A percentile compares a stretch with the other conserved stretches of the same genome.
Conservation (phyloP, 2,113 vertebrate species). For the Pseudorhombus dupliciocellatus region DNA sequence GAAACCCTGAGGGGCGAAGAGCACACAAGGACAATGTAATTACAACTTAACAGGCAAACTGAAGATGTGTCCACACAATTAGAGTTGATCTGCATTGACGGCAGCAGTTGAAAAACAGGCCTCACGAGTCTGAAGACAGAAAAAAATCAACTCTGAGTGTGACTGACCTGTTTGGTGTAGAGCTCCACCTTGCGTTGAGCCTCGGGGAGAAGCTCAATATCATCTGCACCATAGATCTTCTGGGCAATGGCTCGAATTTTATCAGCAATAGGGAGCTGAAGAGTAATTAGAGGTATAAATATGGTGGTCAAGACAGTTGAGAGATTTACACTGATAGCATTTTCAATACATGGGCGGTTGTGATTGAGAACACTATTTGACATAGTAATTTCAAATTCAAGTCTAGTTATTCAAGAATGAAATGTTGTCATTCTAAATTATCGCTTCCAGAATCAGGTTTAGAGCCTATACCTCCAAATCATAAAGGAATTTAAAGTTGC, state of each 20-base stretch:
- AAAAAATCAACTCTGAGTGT: background rate
- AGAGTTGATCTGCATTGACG: background rate
- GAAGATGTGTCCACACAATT: background rate
- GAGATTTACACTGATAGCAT: background rate
- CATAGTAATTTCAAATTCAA: background rate
- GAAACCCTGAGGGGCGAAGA: slow-evolving; percentile 85
- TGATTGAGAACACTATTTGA: background rate
- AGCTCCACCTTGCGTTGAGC: slow-evolving; percentile 90
- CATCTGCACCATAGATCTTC: slow-evolving; percentile 94
- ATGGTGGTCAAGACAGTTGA: background rate
- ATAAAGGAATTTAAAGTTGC: slow-evolving; percentile 91
- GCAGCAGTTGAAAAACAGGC: background rate
- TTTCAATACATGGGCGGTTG: background rate
- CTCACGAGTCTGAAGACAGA: background rate
- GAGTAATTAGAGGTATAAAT: background rate
- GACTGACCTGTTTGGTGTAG: slow-evolving; percentile 93
- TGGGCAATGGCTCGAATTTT: slow-evolving; percentile 96
- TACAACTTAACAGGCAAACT: background rate
- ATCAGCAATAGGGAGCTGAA: slow-evolving; percentile 88
- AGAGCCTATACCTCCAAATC: slow-evolving; percentile 84
- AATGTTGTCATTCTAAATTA: too few relatives aligned
- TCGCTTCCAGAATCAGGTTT: too few relatives aligned
- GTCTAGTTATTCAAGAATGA: too few relatives aligned
- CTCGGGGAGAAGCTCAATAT: slow-evolving; percentile 92
- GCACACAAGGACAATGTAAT: background rate